Evolutionary conservation across 2,113 vertebrate genomes (phyloP).

Genomic region (Coryphaenoides rupestris): DNA sequence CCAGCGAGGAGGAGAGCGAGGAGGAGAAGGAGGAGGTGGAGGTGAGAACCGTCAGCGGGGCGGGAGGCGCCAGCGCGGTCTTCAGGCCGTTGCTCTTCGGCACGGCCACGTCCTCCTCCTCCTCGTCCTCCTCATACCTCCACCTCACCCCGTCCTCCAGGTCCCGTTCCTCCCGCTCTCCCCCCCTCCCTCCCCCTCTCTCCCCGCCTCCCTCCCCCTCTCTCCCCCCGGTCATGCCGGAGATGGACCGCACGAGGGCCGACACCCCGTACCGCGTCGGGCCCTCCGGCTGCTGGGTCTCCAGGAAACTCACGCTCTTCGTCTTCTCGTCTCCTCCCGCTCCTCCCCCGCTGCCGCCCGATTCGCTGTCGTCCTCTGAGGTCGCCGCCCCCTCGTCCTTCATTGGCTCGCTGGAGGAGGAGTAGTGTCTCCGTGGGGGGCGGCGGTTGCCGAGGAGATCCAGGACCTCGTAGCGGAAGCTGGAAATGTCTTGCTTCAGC

Average conservation of each 20-base stretch:
- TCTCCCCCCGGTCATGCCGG: constrained; percentile 63
- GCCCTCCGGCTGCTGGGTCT: constrained; percentile 64
- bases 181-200: constrained; percentile 38
- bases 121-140: constrained; percentile 49
- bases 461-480: constrained; percentile 94
- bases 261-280: constrained; percentile 76
- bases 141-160: constrained; percentile 33
- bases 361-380: constrained; percentile 72
- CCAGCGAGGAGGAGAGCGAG: constrained; percentile 66
- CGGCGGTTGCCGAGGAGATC: constrained; percentile 93
- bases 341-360: constrained; percentile 57
- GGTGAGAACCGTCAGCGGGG: constrained; percentile 65
- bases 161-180: constrained; percentile 42
- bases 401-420: constrained; percentile 84
- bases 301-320: constrained; percentile 64
- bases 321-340: constrained; percentile 29
- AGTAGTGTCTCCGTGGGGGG: constrained; percentile 85
- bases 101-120: constrained; percentile 73
- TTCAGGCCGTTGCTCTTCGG: constrained; percentile 88
- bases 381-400: constrained; percentile 74
- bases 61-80: constrained; percentile 66
- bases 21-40: constrained; percentile 58
- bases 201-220: constrained; percentile 20
- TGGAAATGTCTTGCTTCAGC: constrained; percentile 97
- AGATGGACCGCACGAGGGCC: constrained; percentile 85